A percentile compares a stretch with the other conserved stretches of the same genome.
Conservation (phyloP, 1,140 invertebrate genomes). For the Coenobita brevimanus region DNA sequence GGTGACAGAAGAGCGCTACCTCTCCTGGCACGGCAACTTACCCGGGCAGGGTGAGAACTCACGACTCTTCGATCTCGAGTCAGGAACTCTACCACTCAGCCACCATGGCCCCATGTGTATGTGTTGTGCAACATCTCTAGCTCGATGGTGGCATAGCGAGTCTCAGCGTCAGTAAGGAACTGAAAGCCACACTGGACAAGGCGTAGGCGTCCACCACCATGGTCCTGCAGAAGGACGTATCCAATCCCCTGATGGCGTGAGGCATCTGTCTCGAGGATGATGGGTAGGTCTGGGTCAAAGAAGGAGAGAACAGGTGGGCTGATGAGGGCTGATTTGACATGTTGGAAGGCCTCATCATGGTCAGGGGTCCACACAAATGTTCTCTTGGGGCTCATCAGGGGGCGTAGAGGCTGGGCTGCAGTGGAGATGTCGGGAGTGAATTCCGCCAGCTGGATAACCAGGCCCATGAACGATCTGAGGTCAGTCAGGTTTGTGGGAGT, state of each 20-base stretch:
- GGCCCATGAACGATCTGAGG: too few relatives aligned
- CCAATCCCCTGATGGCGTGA: too few relatives aligned
- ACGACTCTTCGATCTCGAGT: too few relatives aligned
- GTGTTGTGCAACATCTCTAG: too few relatives aligned
- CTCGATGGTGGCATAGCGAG: too few relatives aligned
- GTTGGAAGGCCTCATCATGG: neutral
- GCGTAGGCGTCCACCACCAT: neutral
- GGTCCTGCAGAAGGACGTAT: too few relatives aligned
- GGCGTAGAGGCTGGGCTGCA: neutral
- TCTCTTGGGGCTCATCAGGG: neutral
- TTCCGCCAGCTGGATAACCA: too few relatives aligned
- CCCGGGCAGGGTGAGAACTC: too few relatives aligned
- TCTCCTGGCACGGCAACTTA: too few relatives aligned
- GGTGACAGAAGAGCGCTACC: too few relatives aligned
- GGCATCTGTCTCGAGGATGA: conserved; percentile 3
- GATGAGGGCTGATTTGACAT: neutral
- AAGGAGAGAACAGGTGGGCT: neutral
- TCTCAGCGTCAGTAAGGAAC: neutral
- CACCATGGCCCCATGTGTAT: too few relatives aligned
- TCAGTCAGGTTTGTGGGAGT: neutral
- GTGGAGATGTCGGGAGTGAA: neutral
- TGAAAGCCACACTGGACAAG: neutral
- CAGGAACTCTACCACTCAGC: too few relatives aligned
- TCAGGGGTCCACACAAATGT: neutral
- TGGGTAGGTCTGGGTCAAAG: neutral